Evolutionary conservation across 2,797 vertebrate genomes (phyloP), one percentile per base, ranked within the genome.

Genomic region (Enteromius viviparus): DNA sequence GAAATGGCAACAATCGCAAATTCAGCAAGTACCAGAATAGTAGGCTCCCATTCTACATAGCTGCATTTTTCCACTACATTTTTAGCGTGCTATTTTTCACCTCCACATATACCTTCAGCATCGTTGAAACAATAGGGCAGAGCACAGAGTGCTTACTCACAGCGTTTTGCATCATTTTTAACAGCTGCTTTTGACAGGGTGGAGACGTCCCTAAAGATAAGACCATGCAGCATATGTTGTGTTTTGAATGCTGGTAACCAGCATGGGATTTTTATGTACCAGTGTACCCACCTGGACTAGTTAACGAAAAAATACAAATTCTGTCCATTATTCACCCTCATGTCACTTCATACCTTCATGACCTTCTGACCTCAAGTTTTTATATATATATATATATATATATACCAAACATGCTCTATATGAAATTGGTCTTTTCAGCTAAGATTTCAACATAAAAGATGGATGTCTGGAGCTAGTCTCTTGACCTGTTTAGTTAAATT

Each of bases 21-120:
- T 87, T 83, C 84, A 85, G 75, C 74, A 79, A 55, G 40, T 11
- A 47, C 80, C 37, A 70, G 76, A 87, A 87, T 86, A 85, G 81
- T 14, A 49, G 26, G 60, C 60, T 62, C 71, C 11, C 8, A n/a
- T 69, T 62, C 51, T 42, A 66, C 81, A 26, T 47, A 29, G 53
- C 42, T 62, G 62, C 47, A 82, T 82, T 75, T 40, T 66, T 51
- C 53, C 32, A 76, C 23, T 2, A 65, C 45, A 81, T 64, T 80
- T 71, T 53, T 55, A 49, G 74, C 15, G 9, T 34, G 69, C 78
- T 62, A 78, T 82, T 82, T 84, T 49, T 80, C 81, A 71, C 23
- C 45, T 47, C 49, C 26, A 49, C 37, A 53, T 60, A 15, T 77
- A 76, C 29, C n/a, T 78, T 84, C 65, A 55, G 69, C 64, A 64